Base-by-base conservation (phyloP, 2,888 invertebrate genomes). In the Noctua janthina region DNA sequence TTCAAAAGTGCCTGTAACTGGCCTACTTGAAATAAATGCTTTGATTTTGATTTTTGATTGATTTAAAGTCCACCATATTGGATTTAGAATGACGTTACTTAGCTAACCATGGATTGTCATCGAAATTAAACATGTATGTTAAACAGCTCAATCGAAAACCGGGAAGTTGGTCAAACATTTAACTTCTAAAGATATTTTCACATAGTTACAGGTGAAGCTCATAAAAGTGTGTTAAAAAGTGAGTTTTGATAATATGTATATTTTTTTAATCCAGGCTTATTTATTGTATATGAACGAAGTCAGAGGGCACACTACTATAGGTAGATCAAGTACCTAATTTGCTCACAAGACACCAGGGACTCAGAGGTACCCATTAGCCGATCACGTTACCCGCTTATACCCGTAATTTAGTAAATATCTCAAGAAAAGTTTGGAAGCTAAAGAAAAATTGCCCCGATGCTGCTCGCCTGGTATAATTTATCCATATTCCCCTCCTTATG, bases 381-480 rank as follows among this genome's bases (percentile, higher is more conserved):
- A 46, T 62, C 49, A 29, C 62, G 29, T 23, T 77, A 77, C 62
- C 49, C 10, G 35, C 17, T 68, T 56, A 68, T 56, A 68, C 2
- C n/a, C 56, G 56, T 17, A 67, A 79, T 79, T 67, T 56, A 56
- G 11, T 78, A 17, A 79, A n/a, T 67, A 43, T 68, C 67, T 39
- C 46, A 67, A 67, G 79, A 46, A 66, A 66, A 13, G 43, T 46
- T 56, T 51, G 35, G 43, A 83, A 83, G 77, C 78, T 29, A 29
- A 81, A 83, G 84, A 78, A 78, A 83, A 69, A 81, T 85, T 35
- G 35, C 67, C 29, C 2, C 20, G 29, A 64, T 51, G 43, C 46
- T 71, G 43, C 46, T 83, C 78, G 39, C 17, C 78, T 62, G 51
- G 81, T 83, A 81, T 81, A 85, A 85, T 73, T 73, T 85, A 78